Evolutionary conservation across 1,140 invertebrate species (phyloP), one percentile per base, ranked within the genome.

Genomic region (Halictus rubicundus): DNA sequence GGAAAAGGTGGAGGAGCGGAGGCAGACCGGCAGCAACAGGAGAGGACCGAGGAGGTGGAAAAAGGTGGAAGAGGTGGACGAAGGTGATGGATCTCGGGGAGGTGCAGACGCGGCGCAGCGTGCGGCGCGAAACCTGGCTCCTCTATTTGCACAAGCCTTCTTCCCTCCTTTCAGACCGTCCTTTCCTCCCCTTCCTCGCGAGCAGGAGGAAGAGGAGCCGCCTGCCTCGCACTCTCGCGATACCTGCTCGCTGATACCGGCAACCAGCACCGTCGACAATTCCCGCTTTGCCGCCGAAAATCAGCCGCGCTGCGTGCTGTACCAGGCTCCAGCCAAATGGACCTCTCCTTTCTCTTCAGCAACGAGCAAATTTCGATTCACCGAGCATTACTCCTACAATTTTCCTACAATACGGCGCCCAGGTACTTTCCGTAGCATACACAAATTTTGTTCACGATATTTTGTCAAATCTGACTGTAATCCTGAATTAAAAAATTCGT

Each of bases 81-180:
- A 87, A 80, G 54, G 82, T 87, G 86, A 87, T 87, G 85, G 86
- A 87, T 88, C 83, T 87, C 49, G 80, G 86, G 81, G 84, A 89
- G 86, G 86, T 88, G 88, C 69, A 83, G 87, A 88, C 87, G 83
- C 73, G 77, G 80, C 76, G 71, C 81, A 85, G 85, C 82, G 75
- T 81, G 78, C 83, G 81, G 81, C 78, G 88, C 86, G 87, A 89
- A 87, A 89, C 87, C 84, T 87, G 86, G 86, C 87, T 87, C 78
- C 82, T 87, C 87, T 87, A 86, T 89, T 89, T 89, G 80, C 77
- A 86, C 85, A 89, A 87, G 87, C 82, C 66, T 87, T 81, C 74
- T 87, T 83, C 79, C 79, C 84, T 86, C 84, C 84, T 86, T 77
- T 66, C 52, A 75, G 70, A 71, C 82, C 80, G 81, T 80, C 80